Base-by-base conservation (phyloP, 1,140 invertebrate genomes). In the Diorhabda sublineata region DNA sequence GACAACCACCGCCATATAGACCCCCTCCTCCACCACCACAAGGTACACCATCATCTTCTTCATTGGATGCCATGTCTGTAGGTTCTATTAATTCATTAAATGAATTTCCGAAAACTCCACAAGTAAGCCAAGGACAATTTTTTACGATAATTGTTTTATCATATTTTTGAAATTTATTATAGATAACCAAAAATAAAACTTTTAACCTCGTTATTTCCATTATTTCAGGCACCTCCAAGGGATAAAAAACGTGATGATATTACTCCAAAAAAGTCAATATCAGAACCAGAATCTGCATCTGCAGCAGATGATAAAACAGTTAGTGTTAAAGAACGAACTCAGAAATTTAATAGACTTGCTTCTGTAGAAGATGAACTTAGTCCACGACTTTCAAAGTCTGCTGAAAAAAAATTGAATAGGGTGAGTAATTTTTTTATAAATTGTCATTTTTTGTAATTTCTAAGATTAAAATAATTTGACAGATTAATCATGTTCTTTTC, bases 291-390 rank as follows among this genome's bases (percentile, higher is more conserved):
- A 57, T 45, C 26, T 56, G 76, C 66, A 26, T 26, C 26, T 26
- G 26, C 26, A 71, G 76, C 73, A 75, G 82, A 83, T 45, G 81
- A 83, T 60, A 84, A 85, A 71, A 85, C 90, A 73, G 88, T 96
- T 70, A 95, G 93, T 72, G 94, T 98, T 3, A 94, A 93, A 79
- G 95, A 98, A 81, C 86, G 93, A 70, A 95, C 92, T 76, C 90
- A 95, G 83, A 94, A 94, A 80, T 95, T 97, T 80, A 96, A 97
- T 81, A 87, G 91, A 74, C 89, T 97, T 86, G 92, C 93, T 63
- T 94, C 91, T 4, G 89, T 92, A 74, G 88, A 87, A 75, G 90
- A 92, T 77, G 83, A 90, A 5, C 77, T 85, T 52, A 87, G 83
- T 74, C 84, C 82, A 58, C 84, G 83, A 58, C 88, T 41, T 87